Conservation (phyloP, 2,888 invertebrate species). For the Chaitophorus viminalis region DNA sequence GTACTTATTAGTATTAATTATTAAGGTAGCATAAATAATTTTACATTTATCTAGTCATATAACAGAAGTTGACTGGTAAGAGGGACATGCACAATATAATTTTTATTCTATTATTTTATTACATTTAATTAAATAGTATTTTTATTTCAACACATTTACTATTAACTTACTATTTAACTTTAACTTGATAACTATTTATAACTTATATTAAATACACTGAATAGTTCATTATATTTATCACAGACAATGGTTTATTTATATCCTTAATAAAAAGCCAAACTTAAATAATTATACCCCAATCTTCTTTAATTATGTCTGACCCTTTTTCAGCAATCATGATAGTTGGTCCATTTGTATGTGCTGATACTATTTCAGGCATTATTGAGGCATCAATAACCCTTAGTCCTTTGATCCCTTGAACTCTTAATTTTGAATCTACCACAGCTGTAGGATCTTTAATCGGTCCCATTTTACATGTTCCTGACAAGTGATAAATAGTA, state of each 20-base stretch:
- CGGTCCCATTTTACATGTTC: conserved; percentile 73
- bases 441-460: conserved; percentile 70
- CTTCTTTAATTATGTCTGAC: conserved; percentile 65
- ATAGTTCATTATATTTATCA: conserved; percentile 39
- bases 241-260: conserved; percentile 27
- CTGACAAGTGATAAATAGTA: conserved; percentile 75
- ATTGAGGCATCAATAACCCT: conserved; percentile 78
- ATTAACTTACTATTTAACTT: neutral
- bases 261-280: neutral
- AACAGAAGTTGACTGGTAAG: no score
- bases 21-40: no score
- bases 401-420: conserved; percentile 73
- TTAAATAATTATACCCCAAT: conserved; percentile 63
- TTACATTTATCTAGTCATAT: no score
- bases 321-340: conserved; percentile 80
- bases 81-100: no score
- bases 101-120: neutral
- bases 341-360: conserved; percentile 76
- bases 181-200: neutral
- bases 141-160: neutral
- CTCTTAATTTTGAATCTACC: conserved; percentile 72
- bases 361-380: conserved; percentile 75
- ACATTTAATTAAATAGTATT: neutral
- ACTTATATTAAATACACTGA: conserved; percentile 5
- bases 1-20: no score